These are phyloP conservation scores for Chymomyza amoena DNA, from an alignment of 2,888 invertebrate species.

Conservation along the genomic window DNA sequence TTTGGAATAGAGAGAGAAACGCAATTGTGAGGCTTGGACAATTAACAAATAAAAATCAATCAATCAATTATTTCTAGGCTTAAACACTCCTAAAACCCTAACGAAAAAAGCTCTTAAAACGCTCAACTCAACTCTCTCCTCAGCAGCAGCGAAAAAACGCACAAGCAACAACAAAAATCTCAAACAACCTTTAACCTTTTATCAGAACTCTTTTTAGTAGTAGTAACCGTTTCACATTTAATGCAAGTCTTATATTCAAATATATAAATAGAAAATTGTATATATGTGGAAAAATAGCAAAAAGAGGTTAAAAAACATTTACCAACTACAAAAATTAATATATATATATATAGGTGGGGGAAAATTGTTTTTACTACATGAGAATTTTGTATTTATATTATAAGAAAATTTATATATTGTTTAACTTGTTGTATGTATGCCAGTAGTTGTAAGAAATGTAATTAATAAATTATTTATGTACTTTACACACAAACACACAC, in stretches of 20 bases:
- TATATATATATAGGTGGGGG: not conserved
- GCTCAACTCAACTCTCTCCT: conserved; percentile 1
- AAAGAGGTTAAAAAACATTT: conserved; percentile 12
- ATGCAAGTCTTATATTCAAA: conserved; percentile 1
- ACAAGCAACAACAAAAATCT: conserved; percentile 28
- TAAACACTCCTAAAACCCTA: not conserved
- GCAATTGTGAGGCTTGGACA: not conserved
- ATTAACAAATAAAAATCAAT: not conserved
- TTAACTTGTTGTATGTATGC: not conserved
- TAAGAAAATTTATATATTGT: not conserved
- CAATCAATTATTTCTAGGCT: not conserved
- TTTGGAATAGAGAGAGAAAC: not conserved
- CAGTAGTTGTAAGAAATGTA: not conserved
- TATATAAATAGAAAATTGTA: not conserved
- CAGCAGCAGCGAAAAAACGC: conserved; percentile 2
- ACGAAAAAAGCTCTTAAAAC: conserved; percentile 47
- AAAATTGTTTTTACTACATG: not conserved
- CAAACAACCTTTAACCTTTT: conserved; percentile 18
- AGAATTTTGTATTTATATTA: conserved; percentile 1
- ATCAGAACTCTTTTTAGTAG: not conserved
- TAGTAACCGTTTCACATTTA: not conserved
- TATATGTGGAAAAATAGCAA: conserved; percentile 2
- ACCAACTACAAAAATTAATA: conserved; percentile 15
- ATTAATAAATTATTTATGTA: not conserved
- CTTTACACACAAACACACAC: not conserved